A percentile compares a stretch with the other conserved stretches of the same genome.
These are phyloP conservation scores for Xestia xanthographa DNA, from an alignment of 2,888 invertebrate species.

Conservation along the genomic window DNA sequence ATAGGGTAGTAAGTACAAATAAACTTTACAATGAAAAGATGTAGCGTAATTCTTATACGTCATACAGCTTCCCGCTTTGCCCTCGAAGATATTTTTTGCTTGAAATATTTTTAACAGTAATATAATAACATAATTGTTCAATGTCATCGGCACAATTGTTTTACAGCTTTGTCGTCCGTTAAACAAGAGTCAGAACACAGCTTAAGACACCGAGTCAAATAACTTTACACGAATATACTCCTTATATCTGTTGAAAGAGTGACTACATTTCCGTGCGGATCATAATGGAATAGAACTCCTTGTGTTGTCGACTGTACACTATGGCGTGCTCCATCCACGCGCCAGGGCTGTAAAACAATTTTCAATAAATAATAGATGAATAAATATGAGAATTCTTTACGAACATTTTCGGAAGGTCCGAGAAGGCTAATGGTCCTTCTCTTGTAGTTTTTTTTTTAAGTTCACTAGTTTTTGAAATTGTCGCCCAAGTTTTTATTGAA, in stretches of 20 bases:
- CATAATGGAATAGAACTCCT: neutral
- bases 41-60: neutral
- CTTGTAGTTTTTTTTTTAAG: constrained; percentile 70
- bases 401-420: constrained; percentile 84
- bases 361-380: constrained; percentile 76
- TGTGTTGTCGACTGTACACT: constrained; percentile 40
- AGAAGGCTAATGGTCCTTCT: constrained; percentile 69
- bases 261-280: constrained; percentile 16
- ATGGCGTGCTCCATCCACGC: constrained; percentile 85
- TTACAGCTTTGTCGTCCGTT: constrained; percentile 65
- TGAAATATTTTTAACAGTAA: constrained; percentile 54
- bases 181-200: constrained; percentile 19
- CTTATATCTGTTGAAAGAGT: neutral
- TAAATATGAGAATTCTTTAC: constrained; percentile 81
- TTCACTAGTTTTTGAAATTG: constrained; percentile 47
- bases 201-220: neutral
- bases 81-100: constrained; percentile 27
- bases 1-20: neutral
- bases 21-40: neutral
- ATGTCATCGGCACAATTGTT: constrained; percentile 69
- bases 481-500: constrained; percentile 28
- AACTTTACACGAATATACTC: neutral
- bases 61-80: constrained; percentile 5
- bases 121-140: constrained; percentile 59
- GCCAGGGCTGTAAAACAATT: constrained; percentile 83